Base-by-base conservation (phyloP, 2,797 vertebrate species). In the Acanthurus leucopareius region DNA sequence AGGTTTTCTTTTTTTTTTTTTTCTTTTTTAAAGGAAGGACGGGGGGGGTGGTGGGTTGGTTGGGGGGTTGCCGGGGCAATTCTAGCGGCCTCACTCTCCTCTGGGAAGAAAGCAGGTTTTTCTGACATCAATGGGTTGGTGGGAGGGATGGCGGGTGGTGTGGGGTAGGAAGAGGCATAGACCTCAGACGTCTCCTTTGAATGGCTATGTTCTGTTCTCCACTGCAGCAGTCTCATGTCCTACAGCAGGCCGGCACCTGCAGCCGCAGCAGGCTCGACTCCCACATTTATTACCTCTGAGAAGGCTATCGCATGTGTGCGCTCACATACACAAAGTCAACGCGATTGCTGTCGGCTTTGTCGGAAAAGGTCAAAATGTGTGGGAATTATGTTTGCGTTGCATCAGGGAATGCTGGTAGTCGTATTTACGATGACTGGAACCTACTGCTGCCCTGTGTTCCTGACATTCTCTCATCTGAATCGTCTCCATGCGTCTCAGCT, bases 101-200 rank as follows among this genome's bases (percentile, higher is more conserved):
- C 89, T 96, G 95, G 92, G 94, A 95, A 95, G 89, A 83, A 73
- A 91, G 86, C 95, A 95, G 93, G 87, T 95, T 95, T 94, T 94
- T 91, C 86, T 94, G 95, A 94, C 94, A 94, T 89, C 88, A 85
- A 77, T 91, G 82, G 80, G 77, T 66, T 53, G 20, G 73, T 77
- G 74, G 78, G 83, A 87, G 86, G 83, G 83, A 77, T 69, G 74
- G 85, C n/a, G 70, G 77, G 75, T 81, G 73, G 75, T 79, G 83
- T 67, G 75, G 88, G 72, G 76, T 70, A 78, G 65, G 70, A 78
- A 77, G 78, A 75, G 71, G 42, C 75, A 74, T 35, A 86, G 84
- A 79, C 67, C 48, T 56, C 82, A 78, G 85, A 89, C 80, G 54
- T 87, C 85, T 82, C 73, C 66, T 76, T 87, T 88, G 77, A 87